Evolutionary conservation across 2,888 invertebrate genomes (phyloP).

Genomic region (Synanthedon vespiformis): DNA sequence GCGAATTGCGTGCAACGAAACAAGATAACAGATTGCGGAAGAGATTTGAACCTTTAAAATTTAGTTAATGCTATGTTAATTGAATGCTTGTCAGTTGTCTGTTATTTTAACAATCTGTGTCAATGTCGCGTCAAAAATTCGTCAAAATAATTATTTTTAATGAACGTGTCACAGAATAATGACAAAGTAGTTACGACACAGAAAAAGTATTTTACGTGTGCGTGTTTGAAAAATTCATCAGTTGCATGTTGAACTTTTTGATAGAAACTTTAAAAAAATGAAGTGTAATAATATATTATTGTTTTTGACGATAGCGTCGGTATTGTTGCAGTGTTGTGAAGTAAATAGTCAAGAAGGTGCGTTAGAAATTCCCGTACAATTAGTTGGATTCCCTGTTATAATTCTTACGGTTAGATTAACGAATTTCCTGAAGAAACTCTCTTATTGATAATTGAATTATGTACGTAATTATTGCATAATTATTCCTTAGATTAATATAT

Average conservation of each 20-base stretch:
- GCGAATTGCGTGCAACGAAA: constrained; percentile 4
- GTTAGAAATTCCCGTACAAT: constrained; percentile 80
- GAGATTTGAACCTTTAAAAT: neutral
- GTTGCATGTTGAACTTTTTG: neutral
- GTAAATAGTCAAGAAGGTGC: constrained; percentile 44
- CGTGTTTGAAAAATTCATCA: neutral
- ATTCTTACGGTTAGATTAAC: constrained; percentile 78
- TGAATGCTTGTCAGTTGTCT: too few relatives aligned
- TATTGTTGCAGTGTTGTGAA: constrained; percentile 8
- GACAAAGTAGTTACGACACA: neutral
- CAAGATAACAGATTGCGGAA: constrained; percentile 1
- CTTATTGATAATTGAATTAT: constrained; percentile 62
- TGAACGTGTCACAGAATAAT: neutral
- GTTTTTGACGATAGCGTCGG: constrained; percentile 6
- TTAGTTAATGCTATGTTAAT: too few relatives aligned
- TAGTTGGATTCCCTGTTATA: constrained; percentile 80
- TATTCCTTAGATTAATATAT: constrained; percentile 1
- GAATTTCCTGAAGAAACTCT: constrained; percentile 80
- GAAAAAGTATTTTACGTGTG: neutral
- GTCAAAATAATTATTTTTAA: neutral
- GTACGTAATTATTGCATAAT: neutral
- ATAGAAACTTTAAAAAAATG: constrained; percentile 4
- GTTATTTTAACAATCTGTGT: neutral
- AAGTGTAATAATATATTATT: constrained; percentile 7
- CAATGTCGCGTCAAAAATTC: neutral